These are phyloP conservation scores for Cyclura pinguis DNA, from an alignment of 2,797 vertebrate species.

Conservation along the genomic window DNA sequence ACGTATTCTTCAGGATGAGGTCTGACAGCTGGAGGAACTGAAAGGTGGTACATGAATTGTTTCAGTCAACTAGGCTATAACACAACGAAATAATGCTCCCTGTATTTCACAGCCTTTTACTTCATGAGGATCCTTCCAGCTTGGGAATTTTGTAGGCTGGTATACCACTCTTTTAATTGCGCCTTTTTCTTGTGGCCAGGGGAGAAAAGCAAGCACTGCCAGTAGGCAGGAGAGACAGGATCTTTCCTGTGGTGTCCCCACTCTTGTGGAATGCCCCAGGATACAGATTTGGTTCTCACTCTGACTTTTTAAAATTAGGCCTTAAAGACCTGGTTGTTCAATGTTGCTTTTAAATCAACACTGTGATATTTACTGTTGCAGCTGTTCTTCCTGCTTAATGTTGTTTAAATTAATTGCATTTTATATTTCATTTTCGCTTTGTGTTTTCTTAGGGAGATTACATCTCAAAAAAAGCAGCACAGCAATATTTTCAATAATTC, in stretches of 20 bases:
- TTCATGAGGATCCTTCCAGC: not conserved
- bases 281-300: not conserved
- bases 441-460: not conserved
- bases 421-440: not conserved
- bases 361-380: not conserved
- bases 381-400: not conserved
- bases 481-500: not conserved
- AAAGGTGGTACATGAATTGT: conserved; percentile 9
- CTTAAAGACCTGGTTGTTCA: not conserved
- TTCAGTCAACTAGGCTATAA: not conserved
- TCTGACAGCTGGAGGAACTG: conserved; percentile 92
- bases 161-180: not conserved
- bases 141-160: not conserved
- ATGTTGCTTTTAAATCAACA: not conserved
- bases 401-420: not conserved
- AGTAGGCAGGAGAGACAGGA: not conserved
- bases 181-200: not conserved
- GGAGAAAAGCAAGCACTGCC: not conserved
- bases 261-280: not conserved
- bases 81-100: not conserved
- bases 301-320: not conserved
- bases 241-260: not conserved
- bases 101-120: not conserved
- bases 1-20: conserved; percentile 80
- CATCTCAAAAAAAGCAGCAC: not conserved